phyloP scores from a whole-genome alignment of 64 coral and sea anemone genomes.

The Stichodactyla helianthus region DNA sequence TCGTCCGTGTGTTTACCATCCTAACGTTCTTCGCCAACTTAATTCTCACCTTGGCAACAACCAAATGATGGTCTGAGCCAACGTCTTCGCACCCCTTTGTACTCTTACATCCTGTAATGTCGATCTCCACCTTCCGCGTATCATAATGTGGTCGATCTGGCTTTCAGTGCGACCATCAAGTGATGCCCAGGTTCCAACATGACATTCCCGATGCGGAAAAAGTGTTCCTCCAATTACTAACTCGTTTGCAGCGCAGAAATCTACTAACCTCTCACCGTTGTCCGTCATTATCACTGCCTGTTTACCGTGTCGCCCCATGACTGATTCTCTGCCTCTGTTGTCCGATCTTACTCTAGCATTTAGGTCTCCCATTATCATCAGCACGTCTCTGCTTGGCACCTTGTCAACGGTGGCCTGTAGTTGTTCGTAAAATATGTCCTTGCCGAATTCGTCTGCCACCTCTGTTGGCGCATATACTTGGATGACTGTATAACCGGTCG shows the following conservation, averaged over 20 bases:
- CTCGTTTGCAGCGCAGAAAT: constrained; percentile 20
- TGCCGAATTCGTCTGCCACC: too few species aligned
- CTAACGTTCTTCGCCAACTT: not conserved
- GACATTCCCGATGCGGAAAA: constrained; percentile 31
- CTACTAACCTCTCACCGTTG: constrained; percentile 14
- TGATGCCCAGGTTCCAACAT: constrained; percentile 34
- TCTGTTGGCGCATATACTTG: too few species aligned
- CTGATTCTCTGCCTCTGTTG: too few species aligned
- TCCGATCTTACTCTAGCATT: too few species aligned
- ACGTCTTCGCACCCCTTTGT: constrained; percentile 17
- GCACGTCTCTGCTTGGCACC: too few species aligned
- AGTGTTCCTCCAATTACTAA: constrained; percentile 31
- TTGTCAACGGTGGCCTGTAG: too few species aligned
- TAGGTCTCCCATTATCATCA: too few species aligned
- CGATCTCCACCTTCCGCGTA: constrained; percentile 4
- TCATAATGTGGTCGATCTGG: constrained; percentile 48
- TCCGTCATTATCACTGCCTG: not conserved
- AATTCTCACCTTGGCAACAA: not conserved
- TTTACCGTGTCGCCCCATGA: too few species aligned
- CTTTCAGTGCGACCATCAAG: constrained; percentile 18
- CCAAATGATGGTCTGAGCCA: constrained; percentile 17
- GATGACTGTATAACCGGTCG: too few species aligned
- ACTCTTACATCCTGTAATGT: constrained; percentile 22
- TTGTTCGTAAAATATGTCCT: too few species aligned
- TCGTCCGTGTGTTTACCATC: not conserved